Conservation (phyloP, 2,113 vertebrate species). For the Eleginops maclovinus region DNA sequence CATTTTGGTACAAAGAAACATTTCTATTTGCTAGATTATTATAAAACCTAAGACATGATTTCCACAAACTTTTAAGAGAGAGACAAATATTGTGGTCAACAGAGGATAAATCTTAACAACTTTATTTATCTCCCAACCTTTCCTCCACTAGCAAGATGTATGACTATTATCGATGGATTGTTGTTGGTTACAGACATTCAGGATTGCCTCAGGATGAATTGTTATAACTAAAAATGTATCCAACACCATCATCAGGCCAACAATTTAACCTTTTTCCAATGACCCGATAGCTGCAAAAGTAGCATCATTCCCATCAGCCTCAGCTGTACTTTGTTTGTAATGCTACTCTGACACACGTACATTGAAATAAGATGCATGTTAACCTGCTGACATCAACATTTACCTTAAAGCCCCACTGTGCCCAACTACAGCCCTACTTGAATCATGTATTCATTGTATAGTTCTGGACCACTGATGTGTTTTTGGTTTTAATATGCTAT, state of each 20-base stretch:
- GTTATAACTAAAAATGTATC: too few species aligned
- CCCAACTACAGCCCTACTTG: neutral
- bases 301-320: neutral
- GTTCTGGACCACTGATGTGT: neutral
- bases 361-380: neutral
- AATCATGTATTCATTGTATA: neutral
- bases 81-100: neutral
- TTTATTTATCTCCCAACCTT: neutral
- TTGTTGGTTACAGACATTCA: too few species aligned
- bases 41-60: neutral
- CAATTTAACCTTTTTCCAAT: neutral
- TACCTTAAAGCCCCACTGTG: neutral
- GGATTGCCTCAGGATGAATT: too few species aligned
- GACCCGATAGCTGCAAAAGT: neutral
- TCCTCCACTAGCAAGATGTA: too few species aligned
- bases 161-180: too few species aligned
- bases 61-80: neutral
- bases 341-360: neutral
- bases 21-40: neutral
- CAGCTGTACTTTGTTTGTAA: neutral
- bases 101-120: neutral
- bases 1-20: neutral
- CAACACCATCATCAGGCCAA: neutral
- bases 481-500: neutral
- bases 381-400: neutral